Conservation (phyloP, 1,140 invertebrate species). For the Lucilia cuprina region DNA sequence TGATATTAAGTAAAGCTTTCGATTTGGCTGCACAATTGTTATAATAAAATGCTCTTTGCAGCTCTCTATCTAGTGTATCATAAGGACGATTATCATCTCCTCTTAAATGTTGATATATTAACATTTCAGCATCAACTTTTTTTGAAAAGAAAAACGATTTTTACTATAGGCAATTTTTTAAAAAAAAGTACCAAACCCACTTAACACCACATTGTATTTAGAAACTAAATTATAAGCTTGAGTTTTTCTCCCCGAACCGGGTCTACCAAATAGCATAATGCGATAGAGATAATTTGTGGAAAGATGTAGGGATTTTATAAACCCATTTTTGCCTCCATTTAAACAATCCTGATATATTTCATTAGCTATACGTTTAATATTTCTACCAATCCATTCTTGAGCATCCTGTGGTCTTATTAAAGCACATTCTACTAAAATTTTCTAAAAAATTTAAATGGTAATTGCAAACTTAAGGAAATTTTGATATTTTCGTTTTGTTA, state of each 20-base stretch:
- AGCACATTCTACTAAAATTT: conserved; percentile 48
- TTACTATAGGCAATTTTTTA: background rate
- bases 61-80: conserved; percentile 36
- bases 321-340: conserved; percentile 28
- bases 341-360: conserved; percentile 49
- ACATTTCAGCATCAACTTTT: conserved; percentile 49
- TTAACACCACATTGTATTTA: conserved; percentile 51
- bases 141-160: background rate
- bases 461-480: background rate
- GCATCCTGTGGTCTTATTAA: conserved; percentile 41
- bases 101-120: conserved; percentile 48
- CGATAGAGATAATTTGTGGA: conserved; percentile 48
- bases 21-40: conserved; percentile 45
- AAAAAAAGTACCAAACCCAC: background rate
- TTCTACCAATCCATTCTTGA: conserved; percentile 50
- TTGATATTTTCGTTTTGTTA: background rate
- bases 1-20: conserved; percentile 45
- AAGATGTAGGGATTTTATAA: conserved; percentile 45
- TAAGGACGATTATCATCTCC: background rate
- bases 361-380: conserved; percentile 46
- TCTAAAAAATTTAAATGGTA: conserved; percentile 34
- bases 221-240: conserved; percentile 47
- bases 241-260: conserved; percentile 51
- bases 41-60: conserved; percentile 46
- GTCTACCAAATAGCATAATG: conserved; percentile 50